Conservation (phyloP, 2,113 vertebrate species). For the Microcebus lehilahytsara region DNA sequence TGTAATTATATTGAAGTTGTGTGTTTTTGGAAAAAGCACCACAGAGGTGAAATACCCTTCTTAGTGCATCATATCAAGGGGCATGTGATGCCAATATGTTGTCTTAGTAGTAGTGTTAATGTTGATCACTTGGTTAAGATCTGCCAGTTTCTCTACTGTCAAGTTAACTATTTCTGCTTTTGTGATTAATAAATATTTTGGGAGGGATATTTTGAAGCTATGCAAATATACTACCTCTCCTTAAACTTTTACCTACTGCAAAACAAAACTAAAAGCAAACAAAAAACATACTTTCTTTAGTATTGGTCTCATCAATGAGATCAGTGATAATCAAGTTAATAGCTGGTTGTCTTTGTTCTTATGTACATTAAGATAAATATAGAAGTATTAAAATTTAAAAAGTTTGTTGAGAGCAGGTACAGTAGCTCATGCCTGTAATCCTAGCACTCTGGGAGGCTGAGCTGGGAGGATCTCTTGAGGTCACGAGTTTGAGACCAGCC, state of each 20-base stretch:
- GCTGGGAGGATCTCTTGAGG: no score
- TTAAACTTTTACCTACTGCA: not conserved
- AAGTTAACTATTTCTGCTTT: not conserved
- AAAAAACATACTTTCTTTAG: not conserved
- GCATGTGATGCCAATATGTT: not conserved
- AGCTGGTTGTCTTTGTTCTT: not conserved
- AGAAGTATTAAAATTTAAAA: not conserved
- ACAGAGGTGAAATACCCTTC: not conserved
- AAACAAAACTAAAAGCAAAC: not conserved
- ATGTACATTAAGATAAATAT: not conserved
- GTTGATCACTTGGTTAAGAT: not conserved
- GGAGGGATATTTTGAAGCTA: not conserved
- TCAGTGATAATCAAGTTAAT: not conserved
- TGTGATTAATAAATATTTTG: not conserved
- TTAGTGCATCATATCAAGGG: not conserved
- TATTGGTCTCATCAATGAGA: not conserved
- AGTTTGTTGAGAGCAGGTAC: no score
- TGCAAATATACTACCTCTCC: not conserved
- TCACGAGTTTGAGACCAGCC: no score
- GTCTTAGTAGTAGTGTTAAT: not conserved
- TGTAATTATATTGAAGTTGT: not conserved
- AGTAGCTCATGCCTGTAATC: no score
- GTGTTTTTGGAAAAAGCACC: not conserved
- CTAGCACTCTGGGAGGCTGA: no score
- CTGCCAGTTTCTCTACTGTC: not conserved